Evolutionary conservation across 2,888 invertebrate genomes (phyloP).

Genomic region (Selenia dentaria): DNA sequence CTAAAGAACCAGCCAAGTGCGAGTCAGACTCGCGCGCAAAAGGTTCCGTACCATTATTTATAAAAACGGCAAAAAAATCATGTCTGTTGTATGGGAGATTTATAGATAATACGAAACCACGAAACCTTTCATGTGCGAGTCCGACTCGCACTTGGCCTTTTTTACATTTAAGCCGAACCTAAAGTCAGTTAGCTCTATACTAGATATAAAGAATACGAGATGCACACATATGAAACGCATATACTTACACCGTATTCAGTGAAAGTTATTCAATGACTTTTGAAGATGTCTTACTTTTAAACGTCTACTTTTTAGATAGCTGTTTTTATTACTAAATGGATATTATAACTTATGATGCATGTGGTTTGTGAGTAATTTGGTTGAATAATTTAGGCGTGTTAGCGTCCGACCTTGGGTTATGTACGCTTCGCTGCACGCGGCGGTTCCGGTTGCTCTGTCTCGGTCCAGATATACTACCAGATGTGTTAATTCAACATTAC

Average conservation of each 20-base stretch:
- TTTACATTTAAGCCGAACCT: no score
- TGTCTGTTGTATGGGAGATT: no score
- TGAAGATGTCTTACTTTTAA: conserved; percentile 3
- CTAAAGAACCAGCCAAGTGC: no score
- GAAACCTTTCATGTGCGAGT: no score
- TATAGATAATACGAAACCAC: no score
- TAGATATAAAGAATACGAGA: no score
- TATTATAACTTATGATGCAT: conserved; percentile 36
- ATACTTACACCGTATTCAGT: neutral
- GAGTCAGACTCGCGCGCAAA: no score
- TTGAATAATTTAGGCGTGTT: conserved; percentile 55
- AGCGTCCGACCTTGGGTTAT: conserved; percentile 64
- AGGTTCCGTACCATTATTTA: no score
- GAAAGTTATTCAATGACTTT: conserved; percentile 14
- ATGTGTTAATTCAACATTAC: conserved; percentile 57
- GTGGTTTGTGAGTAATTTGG: conserved; percentile 43
- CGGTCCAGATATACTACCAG: conserved; percentile 61
- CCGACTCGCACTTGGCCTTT: no score
- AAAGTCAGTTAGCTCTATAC: no score
- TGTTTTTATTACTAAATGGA: conserved; percentile 21
- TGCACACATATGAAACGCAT: no score
- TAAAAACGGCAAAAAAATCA: no score
- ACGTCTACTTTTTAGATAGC: conserved; percentile 6
- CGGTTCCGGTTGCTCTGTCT: conserved; percentile 69
- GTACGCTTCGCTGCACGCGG: conserved; percentile 61